Percentiles rank a stretch among this genome's conserved stretches.
Evolutionary conservation across 2,113 vertebrate genomes (phyloP).

Genomic region (Erythrocercus mccallii): DNA sequence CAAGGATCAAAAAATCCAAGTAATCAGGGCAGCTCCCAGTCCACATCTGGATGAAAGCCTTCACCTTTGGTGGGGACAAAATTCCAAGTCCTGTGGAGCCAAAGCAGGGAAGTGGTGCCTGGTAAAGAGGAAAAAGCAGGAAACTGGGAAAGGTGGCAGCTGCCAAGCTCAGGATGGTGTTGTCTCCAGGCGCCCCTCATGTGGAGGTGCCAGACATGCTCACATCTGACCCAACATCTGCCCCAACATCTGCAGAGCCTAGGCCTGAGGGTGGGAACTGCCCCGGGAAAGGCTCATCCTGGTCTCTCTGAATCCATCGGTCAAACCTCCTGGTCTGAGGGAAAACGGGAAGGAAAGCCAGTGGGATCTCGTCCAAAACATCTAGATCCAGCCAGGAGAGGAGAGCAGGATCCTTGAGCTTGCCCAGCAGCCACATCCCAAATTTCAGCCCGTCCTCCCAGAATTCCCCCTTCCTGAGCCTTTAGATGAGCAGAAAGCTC

Average conservation of each 20-base stretch:
- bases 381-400: accelerated
- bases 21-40: not conserved
- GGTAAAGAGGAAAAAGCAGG: not conserved
- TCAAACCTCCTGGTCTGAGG: accelerated
- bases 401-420: not conserved
- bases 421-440: accelerated
- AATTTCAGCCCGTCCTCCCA: not conserved
- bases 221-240: not conserved
- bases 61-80: not conserved
- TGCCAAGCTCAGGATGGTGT: accelerated
- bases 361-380: accelerated
- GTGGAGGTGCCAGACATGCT: not conserved
- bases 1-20: not conserved
- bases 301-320: not conserved
- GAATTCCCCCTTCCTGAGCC: too few relatives aligned
- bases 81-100: not conserved
- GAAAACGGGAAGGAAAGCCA: not conserved
- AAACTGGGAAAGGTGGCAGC: not conserved
- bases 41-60: not conserved
- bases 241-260: not conserved
- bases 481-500: not conserved
- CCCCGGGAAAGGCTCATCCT: not conserved
- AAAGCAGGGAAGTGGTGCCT: accelerated
- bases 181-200: accelerated
- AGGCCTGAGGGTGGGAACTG: not conserved